Percentiles rank a stretch among this genome's conserved stretches.
phyloP scores from a whole-genome alignment of 1,140 invertebrate species.

The Drosophila oshimai region DNA sequence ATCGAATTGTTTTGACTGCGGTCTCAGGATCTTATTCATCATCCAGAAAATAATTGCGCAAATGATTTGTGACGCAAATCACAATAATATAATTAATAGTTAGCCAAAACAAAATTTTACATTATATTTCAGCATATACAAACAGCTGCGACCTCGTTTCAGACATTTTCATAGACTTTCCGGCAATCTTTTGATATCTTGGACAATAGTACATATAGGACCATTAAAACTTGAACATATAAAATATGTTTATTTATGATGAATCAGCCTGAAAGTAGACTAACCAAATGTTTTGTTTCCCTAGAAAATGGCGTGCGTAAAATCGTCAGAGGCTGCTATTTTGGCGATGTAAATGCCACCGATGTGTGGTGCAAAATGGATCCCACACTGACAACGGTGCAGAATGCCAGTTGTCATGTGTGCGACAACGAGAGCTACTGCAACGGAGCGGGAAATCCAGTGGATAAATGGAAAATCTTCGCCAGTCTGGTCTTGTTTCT shows the following conservation, averaged over 20 bases:
- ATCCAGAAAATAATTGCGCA: too few relatives aligned
- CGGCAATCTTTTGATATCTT: background rate
- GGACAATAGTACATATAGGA: background rate
- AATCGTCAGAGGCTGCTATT: constrained; percentile 68
- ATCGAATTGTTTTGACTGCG: background rate
- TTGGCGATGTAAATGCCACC: constrained; percentile 73
- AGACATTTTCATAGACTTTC: background rate
- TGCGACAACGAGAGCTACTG: constrained; percentile 70
- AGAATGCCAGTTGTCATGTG: constrained; percentile 66
- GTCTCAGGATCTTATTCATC: background rate
- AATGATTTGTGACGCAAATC: constrained; percentile 7
- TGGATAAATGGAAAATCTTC: constrained; percentile 28
- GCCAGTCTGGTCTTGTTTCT: constrained; percentile 35
- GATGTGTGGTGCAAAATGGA: constrained; percentile 65
- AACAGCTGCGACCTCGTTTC: constrained; percentile 33
- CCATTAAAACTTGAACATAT: background rate
- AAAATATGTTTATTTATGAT: background rate
- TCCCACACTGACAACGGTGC: constrained; percentile 52
- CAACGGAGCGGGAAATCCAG: constrained; percentile 36
- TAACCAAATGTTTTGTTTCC: constrained; percentile 10
- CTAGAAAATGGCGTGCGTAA: constrained; percentile 65
- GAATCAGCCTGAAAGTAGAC: constrained; percentile 56
- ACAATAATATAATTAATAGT: background rate
- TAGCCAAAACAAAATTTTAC: background rate
- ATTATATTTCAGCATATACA: background rate